Base-by-base conservation (phyloP, 2,888 invertebrate species). In the Schizotus pectinicornis region DNA sequence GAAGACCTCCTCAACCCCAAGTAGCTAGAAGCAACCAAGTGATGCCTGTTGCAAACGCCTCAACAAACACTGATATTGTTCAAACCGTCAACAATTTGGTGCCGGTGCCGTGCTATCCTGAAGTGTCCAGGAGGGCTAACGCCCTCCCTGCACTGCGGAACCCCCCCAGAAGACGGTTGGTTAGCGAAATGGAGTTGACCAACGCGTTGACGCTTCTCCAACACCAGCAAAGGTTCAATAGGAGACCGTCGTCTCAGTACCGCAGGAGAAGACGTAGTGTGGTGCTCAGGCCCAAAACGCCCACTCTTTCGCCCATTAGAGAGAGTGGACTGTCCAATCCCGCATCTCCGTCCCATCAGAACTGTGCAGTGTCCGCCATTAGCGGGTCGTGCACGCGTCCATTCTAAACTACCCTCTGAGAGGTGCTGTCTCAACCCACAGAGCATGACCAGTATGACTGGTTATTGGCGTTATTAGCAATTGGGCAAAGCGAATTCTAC, bases 261-360 rank as follows among this genome's bases (percentile, higher is more conserved):
- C 65, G 77, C 12, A 59, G 77, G 39, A 65, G 77, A 58, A 69
- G 76, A 63, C 71, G 78, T 38, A 75, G 74, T 50, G 73, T 73
- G 2, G 74, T 72, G 47, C 77, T 77, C 58, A 71, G 78, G 39
- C 76, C 77, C 12, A 80, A 80, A 64, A 79, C 84, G 31, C 84
- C 85, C 33, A 83, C 85, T 33, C 76, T 89, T 55, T 88, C 88
- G 51, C 89, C 89, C 31, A 89, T 89, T 51, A 84, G 87, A 57
- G 89, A 89, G 70, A 87, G 88, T 41, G 89, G 89, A 31, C 79
- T 88, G 11, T 88, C 88, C 42, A 89, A 89, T 79, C 88, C 88
- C 1, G 85, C 86, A 9, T 88, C 88, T 54, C 88, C 88, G 71
- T 79, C 79, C 71, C 74, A 67, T 72, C 81, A 71, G 75, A 75